Evolutionary conservation across 2,797 vertebrate genomes (phyloP).

Genomic region (Chelonia mydas): DNA sequence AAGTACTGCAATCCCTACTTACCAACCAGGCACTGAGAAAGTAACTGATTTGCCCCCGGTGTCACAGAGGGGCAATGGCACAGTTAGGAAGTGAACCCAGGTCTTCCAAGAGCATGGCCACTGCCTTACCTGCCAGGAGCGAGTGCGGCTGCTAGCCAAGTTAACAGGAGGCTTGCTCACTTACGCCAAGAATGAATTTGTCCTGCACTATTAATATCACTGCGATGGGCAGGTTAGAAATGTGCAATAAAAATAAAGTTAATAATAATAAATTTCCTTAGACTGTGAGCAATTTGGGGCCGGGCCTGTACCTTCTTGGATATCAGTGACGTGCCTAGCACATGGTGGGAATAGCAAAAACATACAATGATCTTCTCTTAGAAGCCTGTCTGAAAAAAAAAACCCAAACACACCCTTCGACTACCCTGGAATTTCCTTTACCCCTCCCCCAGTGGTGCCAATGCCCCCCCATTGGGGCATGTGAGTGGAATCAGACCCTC

Average conservation of each 20-base stretch:
- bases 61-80: slow-evolving; percentile 9
- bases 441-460: slow-evolving; percentile 56
- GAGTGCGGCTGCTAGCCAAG: neutral
- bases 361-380: slow-evolving; percentile 43
- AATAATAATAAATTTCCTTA: slow-evolving; percentile 12
- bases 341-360: slow-evolving; percentile 41
- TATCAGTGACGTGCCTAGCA: slow-evolving; percentile 25
- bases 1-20: neutral
- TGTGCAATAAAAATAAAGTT: neutral
- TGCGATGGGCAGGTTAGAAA: neutral
- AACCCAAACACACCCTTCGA: neutral
- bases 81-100: neutral
- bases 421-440: slow-evolving; percentile 19
- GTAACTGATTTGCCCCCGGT: slow-evolving; percentile 7
- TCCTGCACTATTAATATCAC: neutral
- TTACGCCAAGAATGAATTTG: neutral
- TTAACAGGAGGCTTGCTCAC: neutral
- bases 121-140: slow-evolving; percentile 4
- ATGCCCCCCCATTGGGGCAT: too few species aligned
- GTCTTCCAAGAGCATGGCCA: neutral
- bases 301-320: neutral
- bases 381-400: slow-evolving; percentile 14
- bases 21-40: neutral
- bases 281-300: neutral
- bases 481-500: neutral